Conservation (phyloP, 1,140 invertebrate species). For the Cryptotermes secundus region DNA sequence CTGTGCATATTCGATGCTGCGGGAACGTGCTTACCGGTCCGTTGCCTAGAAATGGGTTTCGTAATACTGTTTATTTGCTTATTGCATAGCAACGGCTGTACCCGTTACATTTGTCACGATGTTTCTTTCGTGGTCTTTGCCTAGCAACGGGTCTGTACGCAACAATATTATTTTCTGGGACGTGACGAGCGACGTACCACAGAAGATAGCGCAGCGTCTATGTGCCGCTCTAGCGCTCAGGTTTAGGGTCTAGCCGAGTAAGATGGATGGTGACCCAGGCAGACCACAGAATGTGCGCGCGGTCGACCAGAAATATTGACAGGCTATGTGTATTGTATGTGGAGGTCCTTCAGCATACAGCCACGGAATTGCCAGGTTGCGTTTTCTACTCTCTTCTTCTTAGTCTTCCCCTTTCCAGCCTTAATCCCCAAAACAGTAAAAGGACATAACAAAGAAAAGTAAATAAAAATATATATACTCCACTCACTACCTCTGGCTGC, state of each 20-base stretch:
- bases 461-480: neutral
- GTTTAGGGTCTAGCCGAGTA: neutral
- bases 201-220: no score
- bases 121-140: no score
- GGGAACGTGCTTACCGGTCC: no score
- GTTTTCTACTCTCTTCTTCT: neutral
- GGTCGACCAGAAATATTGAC: conserved; percentile 32
- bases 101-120: no score
- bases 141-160: no score
- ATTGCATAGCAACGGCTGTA: no score
- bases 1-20: no score
- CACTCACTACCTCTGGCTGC: neutral
- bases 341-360: neutral
- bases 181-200: no score
- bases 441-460: neutral
- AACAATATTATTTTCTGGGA: no score
- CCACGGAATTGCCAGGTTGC: neutral
- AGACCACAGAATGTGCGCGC: neutral
- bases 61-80: no score
- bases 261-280: conserved; percentile 31
- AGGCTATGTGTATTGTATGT: conserved; percentile 12
- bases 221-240: neutral
- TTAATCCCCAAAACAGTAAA: neutral
- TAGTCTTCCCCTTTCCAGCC: neutral
- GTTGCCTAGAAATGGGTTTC: no score